phyloP scores from a whole-genome alignment of 2,888 invertebrate genomes.

The Dioctria linearis region DNA sequence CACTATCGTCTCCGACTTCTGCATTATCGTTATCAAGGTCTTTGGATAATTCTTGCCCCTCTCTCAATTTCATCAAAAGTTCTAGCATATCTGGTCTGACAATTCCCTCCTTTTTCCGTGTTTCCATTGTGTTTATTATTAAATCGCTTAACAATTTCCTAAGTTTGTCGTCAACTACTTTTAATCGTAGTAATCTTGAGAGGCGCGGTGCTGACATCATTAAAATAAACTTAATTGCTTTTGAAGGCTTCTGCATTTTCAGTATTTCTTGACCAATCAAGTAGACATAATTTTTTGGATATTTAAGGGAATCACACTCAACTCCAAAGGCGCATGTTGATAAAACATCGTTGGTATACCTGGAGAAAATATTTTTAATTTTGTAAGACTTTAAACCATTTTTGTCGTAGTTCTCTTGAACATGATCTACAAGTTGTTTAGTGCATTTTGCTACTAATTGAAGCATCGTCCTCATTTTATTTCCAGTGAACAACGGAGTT shows the following conservation, averaged over 20 bases:
- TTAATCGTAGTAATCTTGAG: constrained; percentile 61
- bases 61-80: constrained; percentile 68
- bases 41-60: constrained; percentile 62
- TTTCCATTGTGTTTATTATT: constrained; percentile 70
- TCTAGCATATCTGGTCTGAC: constrained; percentile 74
- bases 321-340: too few species aligned
- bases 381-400: too few species aligned
- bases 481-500: too few species aligned
- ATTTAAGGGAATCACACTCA: too few species aligned
- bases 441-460: too few species aligned
- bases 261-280: constrained; percentile 62
- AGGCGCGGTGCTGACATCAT: constrained; percentile 4
- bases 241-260: constrained; percentile 8
- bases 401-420: too few species aligned
- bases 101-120: constrained; percentile 71
- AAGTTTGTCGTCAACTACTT: constrained; percentile 66
- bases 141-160: constrained; percentile 70
- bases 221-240: not conserved
- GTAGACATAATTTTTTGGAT: too few species aligned
- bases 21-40: too few species aligned
- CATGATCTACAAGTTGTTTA: too few species aligned
- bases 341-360: too few species aligned
- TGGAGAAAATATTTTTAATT: too few species aligned
- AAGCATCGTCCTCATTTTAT: too few species aligned
- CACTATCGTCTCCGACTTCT: not conserved